Base-by-base conservation (phyloP, 2,797 vertebrate genomes). In the Zalophus californianus region DNA sequence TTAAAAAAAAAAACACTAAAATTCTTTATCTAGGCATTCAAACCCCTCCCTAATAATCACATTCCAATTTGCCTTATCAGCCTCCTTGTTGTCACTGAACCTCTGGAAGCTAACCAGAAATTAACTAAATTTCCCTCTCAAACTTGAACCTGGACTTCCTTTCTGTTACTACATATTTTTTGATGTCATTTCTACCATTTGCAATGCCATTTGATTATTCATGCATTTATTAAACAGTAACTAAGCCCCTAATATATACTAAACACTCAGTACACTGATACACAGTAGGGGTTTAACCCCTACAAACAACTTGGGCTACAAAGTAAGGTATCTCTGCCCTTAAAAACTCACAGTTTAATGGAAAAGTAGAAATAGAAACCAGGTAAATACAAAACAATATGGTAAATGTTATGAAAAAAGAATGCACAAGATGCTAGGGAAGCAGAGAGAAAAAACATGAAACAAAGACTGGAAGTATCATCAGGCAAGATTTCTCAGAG, bases 181-280 rank as follows among this genome's bases (percentile, higher is more conserved):
- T 96, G 12, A 95, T 94, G 15, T 62, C 90, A 88, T 80, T 97
- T 97, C 58, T 66, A 90, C 27, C 8, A 32, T 78, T 58, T 86
- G 52, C 29, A 91, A 82, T 64, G 44, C 48, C 70, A 92, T 66
- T 80, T 91, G 79, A 91, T 82, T 84, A 97, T 58, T 78, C 38
- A 72, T 77, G 91, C 54, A 79, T 62, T 94, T 86, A 91, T 90
- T 23, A 93, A 73, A 96, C 2, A 91, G 41, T 97, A 73, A 86
- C 52, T 85, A 86, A 89, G 41, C 23, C 38, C 50, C 18, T 68
- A 79, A 56, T 62, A 90, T 35, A 80, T 44, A 18, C 21, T 66
- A 89, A 94, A 92, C n/a, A 85, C 41, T 75, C 21, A 38, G 58
- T n/a, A 90, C 32, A 66, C 44, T 50, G 14, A 50, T 25, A 79